Evolutionary conservation across 2,113 vertebrate genomes (phyloP).

Genomic region (Thamnaconus septentrionalis): DNA sequence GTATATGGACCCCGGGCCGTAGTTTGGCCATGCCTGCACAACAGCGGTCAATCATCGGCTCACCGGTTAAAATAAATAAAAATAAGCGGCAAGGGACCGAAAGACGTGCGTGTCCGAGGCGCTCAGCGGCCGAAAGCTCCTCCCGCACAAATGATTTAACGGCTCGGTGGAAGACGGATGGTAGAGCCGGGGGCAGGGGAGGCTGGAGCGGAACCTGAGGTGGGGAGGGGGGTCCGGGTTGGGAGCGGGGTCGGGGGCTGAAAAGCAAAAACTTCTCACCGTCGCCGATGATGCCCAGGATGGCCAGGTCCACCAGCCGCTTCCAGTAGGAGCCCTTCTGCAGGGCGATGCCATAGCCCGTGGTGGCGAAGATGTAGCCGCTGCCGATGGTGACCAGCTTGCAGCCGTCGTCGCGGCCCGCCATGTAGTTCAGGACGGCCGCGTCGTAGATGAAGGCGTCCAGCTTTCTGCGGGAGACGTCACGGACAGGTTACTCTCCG

Average conservation of each 20-base stretch:
- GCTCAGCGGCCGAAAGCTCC: no score
- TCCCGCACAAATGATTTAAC: no score
- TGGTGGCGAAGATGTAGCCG: slow-evolving; percentile 98
- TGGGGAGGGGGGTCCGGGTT: neutral
- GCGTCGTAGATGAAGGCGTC: slow-evolving; percentile 99
- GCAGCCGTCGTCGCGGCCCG: slow-evolving; percentile 95
- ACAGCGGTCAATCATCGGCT: no score
- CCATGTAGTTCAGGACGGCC: slow-evolving; percentile 97
- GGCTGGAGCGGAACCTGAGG: neutral
- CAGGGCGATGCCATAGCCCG: slow-evolving; percentile 94
- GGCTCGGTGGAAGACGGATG: slow-evolving; percentile 33
- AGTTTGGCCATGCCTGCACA: no score
- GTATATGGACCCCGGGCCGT: no score
- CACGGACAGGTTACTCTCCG: no score
- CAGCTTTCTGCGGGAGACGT: slow-evolving; percentile 82
- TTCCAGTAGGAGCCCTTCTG: slow-evolving; percentile 99
- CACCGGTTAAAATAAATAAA: no score
- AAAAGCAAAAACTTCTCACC: slow-evolving; percentile 73
- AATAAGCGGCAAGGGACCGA: no score
- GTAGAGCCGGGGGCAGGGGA: neutral
- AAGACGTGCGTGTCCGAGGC: no score
- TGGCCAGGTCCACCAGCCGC: slow-evolving; percentile 91
- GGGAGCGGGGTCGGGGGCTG: no score
- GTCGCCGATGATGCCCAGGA: slow-evolving; percentile 96
- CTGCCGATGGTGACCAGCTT: slow-evolving; percentile 98